Evolutionary conservation across 2,888 invertebrate genomes (phyloP).

Genomic region (Dendrolimus pini): DNA sequence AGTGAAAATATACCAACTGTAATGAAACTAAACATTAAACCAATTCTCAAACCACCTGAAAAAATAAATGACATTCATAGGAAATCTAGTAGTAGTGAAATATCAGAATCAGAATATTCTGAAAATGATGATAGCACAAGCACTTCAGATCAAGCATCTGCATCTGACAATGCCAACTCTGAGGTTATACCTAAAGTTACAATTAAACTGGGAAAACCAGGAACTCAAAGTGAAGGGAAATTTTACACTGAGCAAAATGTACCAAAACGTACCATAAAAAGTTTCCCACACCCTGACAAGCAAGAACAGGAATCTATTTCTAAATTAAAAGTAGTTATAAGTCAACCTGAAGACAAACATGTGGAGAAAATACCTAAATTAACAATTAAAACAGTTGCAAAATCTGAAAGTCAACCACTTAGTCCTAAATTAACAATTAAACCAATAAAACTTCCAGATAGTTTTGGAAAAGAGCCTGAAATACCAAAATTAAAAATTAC

Average conservation of each 20-base stretch:
- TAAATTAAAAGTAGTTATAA: slow-evolving; percentile 57
- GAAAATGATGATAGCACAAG: slow-evolving; percentile 74
- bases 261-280: slow-evolving; percentile 64
- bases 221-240: slow-evolving; percentile 60
- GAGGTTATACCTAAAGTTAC: slow-evolving; percentile 66
- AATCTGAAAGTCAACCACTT: slow-evolving; percentile 52
- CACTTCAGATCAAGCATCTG: slow-evolving; percentile 59
- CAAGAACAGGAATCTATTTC: slow-evolving; percentile 46
- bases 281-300: slow-evolving; percentile 49
- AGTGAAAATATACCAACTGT: slow-evolving; percentile 47
- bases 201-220: slow-evolving; percentile 65
- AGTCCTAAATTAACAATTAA: slow-evolving; percentile 72
- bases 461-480: slow-evolving; percentile 31
- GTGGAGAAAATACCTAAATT: slow-evolving; percentile 61
- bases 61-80: slow-evolving; percentile 63
- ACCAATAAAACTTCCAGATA: slow-evolving; percentile 56
- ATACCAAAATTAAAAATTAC: slow-evolving; percentile 44
- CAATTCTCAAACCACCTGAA: slow-evolving; percentile 62
- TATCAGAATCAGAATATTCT: slow-evolving; percentile 71
- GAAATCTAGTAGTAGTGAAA: slow-evolving; percentile 71
- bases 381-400: slow-evolving; percentile 59
- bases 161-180: slow-evolving; percentile 54
- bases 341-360: slow-evolving; percentile 50
- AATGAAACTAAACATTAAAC: slow-evolving; percentile 69
- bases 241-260: slow-evolving; percentile 64